Conservation (phyloP, 2,113 vertebrate species). For the Butorides virescens region DNA sequence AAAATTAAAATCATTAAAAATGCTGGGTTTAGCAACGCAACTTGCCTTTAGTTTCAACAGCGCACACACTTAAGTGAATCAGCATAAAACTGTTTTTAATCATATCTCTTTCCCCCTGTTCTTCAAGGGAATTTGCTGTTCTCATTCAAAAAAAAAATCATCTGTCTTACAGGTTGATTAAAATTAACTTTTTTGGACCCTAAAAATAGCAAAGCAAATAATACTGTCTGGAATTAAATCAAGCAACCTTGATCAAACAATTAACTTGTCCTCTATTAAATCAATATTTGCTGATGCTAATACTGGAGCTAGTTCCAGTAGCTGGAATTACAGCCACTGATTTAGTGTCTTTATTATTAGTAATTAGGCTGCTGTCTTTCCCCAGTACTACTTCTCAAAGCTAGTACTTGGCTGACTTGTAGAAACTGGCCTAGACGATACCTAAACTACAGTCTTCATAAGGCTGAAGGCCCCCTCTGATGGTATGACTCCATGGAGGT, state of each 20-base stretch:
- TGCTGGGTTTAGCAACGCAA: no score
- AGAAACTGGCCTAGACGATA: background rate
- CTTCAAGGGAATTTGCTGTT: no score
- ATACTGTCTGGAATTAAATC: slow-evolving; percentile 4
- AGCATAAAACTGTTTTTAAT: no score
- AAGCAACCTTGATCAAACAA: slow-evolving; percentile 23
- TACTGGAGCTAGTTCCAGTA: background rate
- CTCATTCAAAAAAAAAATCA: no score
- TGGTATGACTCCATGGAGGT: rapidly evolving
- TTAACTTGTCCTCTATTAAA: slow-evolving; percentile 39
- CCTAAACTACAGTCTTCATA: background rate
- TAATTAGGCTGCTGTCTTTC: background rate
- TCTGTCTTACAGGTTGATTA: background rate
- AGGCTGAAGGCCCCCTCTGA: background rate
- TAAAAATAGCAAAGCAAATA: slow-evolving; percentile 19
- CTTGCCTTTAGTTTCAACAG: no score
- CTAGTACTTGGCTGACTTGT: background rate
- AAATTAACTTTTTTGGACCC: slow-evolving; percentile 22
- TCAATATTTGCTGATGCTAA: slow-evolving; percentile 40
- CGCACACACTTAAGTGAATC: no score
- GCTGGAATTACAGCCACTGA: background rate
- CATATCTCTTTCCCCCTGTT: no score
- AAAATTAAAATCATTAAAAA: no score
- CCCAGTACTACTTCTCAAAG: background rate
- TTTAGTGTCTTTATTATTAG: slow-evolving; percentile 1